Base-by-base conservation (phyloP, 64 coral and sea anemone genomes). In the Porites australiensis region DNA sequence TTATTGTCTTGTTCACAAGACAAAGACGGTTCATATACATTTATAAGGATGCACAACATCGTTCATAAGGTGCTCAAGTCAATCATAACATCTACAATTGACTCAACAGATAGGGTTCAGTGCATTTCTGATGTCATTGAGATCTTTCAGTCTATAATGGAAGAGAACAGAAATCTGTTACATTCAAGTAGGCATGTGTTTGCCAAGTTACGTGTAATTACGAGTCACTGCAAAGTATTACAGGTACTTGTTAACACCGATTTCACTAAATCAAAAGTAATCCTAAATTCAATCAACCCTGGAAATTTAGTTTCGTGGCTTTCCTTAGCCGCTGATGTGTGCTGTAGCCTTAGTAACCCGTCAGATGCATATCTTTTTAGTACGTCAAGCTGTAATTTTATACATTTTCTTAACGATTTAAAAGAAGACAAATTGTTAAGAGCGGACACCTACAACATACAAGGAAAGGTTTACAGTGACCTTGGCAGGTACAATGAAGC, bases 1-100 rank as follows among this genome's bases (percentile, higher is more conserved):
- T 37, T 37, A 37, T 37, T 37, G n/a, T 37, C 27, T 37, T 37
- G 27, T 37, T 37, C 27, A 37, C 15, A 77, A 61, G 47, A 65
- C 7, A 48, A 87, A 77, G 10, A 13, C 6, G 47, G 59, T 43
- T 6, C 19, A 72, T 18, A 6, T 15, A 8, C 19, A 8, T 78
- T 63, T 13, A 19, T 93, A 75, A 59, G 23, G 47, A 63, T 93
- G 49, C 91, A 93, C 13, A 82, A 93, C 57, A 82, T 93, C 69
- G 82, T 93, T 13, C 61, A 87, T 68, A 47, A 76, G 37, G 46
- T 60, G n/a, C 72, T 88, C 43, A 88, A 75, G 61, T 8, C 47
- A 44, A 53, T 88, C 46, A 48, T 13, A 61, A 37, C 52, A 14
- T 16, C 57, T 21, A 16, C 14, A 1, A 5, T 18, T 61, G 52